These are phyloP conservation scores for Trichonephila clavipes DNA, from an alignment of 1,140 invertebrate genomes.

Conservation along the genomic window DNA sequence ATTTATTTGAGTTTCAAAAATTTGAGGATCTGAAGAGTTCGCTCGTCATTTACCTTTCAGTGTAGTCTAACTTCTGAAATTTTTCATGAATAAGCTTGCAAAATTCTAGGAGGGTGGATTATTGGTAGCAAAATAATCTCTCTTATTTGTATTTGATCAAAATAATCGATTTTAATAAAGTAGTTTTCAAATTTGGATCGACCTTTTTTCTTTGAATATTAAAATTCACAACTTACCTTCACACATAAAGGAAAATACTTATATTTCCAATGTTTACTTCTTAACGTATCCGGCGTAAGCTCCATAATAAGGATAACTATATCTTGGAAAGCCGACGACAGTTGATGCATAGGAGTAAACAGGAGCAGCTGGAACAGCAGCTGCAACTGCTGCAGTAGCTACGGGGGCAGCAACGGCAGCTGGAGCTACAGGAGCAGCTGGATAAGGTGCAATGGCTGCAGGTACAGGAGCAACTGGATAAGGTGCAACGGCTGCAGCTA, in stretches of 20 bases:
- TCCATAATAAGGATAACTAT: background rate
- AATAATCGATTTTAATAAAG: too few relatives aligned
- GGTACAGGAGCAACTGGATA: background rate
- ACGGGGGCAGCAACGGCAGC: background rate
- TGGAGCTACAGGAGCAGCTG: background rate
- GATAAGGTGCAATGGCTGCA: background rate
- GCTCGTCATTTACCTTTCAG: too few relatives aligned
- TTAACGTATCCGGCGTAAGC: background rate
- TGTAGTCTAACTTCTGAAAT: too few relatives aligned
- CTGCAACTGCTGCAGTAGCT: background rate
- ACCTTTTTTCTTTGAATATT: background rate
- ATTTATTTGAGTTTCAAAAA: too few relatives aligned
- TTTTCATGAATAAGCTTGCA: too few relatives aligned
- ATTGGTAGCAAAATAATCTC: too few relatives aligned
- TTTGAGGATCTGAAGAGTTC: too few relatives aligned
- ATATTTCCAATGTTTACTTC: background rate
- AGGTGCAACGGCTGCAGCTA: background rate
- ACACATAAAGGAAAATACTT: background rate
- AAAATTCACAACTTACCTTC: background rate
- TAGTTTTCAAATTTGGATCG: too few relatives aligned
- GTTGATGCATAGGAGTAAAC: too few relatives aligned
- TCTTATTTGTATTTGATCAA: too few relatives aligned
- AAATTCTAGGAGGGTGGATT: too few relatives aligned
- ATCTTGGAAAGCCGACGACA: background rate
- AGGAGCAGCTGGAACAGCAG: background rate